Percentiles rank a stretch among this genome's conserved stretches.
Conservation (phyloP, 2,113 vertebrate species). For the Malurus alboscapulatus region DNA sequence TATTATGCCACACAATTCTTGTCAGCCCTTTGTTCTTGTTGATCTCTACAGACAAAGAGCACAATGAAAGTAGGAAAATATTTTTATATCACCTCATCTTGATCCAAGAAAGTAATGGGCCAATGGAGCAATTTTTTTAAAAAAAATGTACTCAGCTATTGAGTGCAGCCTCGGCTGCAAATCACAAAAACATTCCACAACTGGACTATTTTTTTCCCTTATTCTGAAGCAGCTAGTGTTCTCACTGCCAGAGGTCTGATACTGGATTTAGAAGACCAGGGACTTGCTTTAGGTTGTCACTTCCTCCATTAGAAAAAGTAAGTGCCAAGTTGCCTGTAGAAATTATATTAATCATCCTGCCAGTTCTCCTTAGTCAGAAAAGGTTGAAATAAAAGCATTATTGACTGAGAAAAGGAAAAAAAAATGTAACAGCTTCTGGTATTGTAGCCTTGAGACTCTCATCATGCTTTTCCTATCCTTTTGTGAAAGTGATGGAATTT, state of each 20-base stretch:
- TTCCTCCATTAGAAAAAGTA: neutral
- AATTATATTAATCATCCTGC: neutral
- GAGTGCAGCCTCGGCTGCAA: neutral
- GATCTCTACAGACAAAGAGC: neutral
- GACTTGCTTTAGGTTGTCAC: neutral
- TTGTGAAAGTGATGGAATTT: slow-evolving; percentile 1
- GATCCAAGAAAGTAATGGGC: neutral
- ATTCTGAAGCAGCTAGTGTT: neutral
- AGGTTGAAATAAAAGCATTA: neutral
- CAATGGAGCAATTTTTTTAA: neutral
- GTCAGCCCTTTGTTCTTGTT: neutral
- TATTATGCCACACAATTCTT: neutral
- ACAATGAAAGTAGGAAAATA: neutral
- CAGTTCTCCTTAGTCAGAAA: neutral
- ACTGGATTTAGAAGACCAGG: neutral
- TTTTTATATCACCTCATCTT: neutral
- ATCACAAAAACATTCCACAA: neutral
- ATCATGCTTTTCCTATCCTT: neutral
- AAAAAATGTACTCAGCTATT: neutral
- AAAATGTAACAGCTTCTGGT: neutral
- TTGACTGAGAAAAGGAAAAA: neutral
- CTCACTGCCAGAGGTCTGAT: neutral
- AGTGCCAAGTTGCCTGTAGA: neutral
- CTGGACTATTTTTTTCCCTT: neutral
- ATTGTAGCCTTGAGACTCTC: neutral